A percentile compares a stretch with the other conserved stretches of the same genome.
phyloP scores from a whole-genome alignment of 2,797 vertebrate genomes.

The Enoplosus armatus region DNA sequence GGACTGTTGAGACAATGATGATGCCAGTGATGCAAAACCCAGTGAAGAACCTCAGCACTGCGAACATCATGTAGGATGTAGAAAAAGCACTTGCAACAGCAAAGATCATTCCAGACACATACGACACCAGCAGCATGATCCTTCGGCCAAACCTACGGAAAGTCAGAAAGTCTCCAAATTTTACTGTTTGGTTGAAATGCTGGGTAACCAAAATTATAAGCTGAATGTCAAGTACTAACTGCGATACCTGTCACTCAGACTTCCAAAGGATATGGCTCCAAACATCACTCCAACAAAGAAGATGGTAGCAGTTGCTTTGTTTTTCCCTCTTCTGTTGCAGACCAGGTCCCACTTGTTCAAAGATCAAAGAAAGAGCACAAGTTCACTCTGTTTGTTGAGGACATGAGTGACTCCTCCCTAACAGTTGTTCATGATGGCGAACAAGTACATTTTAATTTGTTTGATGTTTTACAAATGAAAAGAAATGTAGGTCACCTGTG shows the following conservation, averaged over 20 bases:
- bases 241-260: slow-evolving; percentile 82
- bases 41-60: slow-evolving; percentile 81
- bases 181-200: neutral
- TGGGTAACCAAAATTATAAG: neutral
- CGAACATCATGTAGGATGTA: slow-evolving; percentile 80
- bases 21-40: slow-evolving; percentile 84
- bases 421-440: neutral
- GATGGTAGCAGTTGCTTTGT: slow-evolving; percentile 81
- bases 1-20: slow-evolving; percentile 77
- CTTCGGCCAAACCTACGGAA: slow-evolving; percentile 80
- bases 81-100: slow-evolving; percentile 82
- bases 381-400: neutral
- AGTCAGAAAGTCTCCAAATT: neutral
- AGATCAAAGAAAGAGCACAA: neutral
- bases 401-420: neutral
- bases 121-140: slow-evolving; percentile 80
- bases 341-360: slow-evolving; percentile 86
- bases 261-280: slow-evolving; percentile 81
- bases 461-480: neutral
- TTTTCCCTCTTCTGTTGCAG: slow-evolving; percentile 79
- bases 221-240: neutral
- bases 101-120: slow-evolving; percentile 72
- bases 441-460: neutral
- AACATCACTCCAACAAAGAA: slow-evolving; percentile 87
- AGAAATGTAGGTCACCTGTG: slow-evolving; percentile 84